Conservation (phyloP, 2,113 vertebrate species). For the Excalfactoria chinensis region DNA sequence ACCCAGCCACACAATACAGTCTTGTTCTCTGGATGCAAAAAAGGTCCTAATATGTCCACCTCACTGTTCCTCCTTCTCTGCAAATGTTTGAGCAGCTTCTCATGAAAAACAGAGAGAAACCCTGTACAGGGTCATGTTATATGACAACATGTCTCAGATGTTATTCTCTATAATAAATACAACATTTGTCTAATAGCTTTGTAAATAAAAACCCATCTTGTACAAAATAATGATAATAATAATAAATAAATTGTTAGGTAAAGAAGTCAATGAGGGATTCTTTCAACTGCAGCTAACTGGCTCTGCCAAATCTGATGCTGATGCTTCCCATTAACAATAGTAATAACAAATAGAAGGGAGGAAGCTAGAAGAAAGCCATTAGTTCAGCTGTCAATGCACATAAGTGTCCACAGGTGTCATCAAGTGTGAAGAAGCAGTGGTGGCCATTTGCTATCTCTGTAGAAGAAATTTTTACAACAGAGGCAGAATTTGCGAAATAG, state of each 20-base stretch:
- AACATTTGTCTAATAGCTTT: background rate
- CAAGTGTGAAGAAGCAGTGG: conserved; percentile 32
- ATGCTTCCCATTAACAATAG: background rate
- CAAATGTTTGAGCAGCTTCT: background rate
- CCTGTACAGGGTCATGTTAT: background rate
- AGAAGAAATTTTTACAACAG: background rate
- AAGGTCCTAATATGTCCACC: background rate
- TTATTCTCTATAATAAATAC: background rate
- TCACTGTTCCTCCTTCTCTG: background rate
- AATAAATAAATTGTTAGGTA: background rate
- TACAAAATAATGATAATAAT: background rate
- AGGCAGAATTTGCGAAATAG: background rate
- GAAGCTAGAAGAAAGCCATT: background rate
- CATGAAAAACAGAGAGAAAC: background rate
- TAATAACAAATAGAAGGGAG: background rate
- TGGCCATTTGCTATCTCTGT: background rate
- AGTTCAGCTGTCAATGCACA: background rate
- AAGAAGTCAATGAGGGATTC: background rate
- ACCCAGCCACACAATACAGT: background rate
- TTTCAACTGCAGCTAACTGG: background rate
- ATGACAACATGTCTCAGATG: background rate
- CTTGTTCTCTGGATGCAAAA: background rate
- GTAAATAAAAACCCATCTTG: background rate
- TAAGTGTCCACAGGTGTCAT: conserved; percentile 28
- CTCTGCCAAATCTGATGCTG: background rate